These are phyloP conservation scores for Pseudorhombus dupliciocellatus DNA, from an alignment of 2,113 vertebrate species.

Conservation along the genomic window DNA sequence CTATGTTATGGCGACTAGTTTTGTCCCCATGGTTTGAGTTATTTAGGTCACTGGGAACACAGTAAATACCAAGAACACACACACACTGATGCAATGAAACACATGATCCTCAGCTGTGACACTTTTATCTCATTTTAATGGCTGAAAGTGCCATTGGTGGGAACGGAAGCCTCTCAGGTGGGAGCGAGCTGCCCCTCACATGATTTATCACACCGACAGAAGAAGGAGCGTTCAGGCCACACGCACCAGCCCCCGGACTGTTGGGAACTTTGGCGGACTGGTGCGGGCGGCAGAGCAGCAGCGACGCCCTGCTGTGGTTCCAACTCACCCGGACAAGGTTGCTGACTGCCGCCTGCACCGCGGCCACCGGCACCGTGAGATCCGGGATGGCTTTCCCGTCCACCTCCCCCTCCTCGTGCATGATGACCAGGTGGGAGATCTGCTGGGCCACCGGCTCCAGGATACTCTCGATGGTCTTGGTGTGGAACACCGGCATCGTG, in stretches of 20 bases:
- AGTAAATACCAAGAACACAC: not conserved
- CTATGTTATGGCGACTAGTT: no score
- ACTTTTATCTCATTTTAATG: no score
- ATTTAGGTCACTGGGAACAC: no score
- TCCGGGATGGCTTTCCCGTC: conserved; percentile 99
- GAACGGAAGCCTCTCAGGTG: not conserved
- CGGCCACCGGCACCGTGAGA: conserved; percentile 93
- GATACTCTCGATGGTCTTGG: conserved; percentile 99
- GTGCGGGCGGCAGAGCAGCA: not conserved
- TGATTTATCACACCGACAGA: not conserved
- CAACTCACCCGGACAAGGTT: conserved; percentile 95
- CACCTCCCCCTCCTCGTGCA: conserved; percentile 99
- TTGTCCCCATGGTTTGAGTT: no score
- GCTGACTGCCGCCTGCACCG: conserved; percentile 97
- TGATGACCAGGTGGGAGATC: conserved; percentile 99
- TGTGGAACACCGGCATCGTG: conserved; percentile 98
- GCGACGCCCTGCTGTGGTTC: conserved; percentile 19
- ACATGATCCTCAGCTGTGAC: no score
- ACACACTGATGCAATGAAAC: no score
- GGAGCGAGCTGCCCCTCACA: not conserved
- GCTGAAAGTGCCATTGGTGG: conserved; percentile 20
- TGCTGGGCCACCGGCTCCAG: conserved; percentile 99
- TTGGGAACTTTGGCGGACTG: conserved; percentile 28
- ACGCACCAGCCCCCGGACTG: not conserved
- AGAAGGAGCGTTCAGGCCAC: not conserved